These are phyloP conservation scores for Acholoe squamosa DNA, from an alignment of 2,888 invertebrate species.

Conservation along the genomic window DNA sequence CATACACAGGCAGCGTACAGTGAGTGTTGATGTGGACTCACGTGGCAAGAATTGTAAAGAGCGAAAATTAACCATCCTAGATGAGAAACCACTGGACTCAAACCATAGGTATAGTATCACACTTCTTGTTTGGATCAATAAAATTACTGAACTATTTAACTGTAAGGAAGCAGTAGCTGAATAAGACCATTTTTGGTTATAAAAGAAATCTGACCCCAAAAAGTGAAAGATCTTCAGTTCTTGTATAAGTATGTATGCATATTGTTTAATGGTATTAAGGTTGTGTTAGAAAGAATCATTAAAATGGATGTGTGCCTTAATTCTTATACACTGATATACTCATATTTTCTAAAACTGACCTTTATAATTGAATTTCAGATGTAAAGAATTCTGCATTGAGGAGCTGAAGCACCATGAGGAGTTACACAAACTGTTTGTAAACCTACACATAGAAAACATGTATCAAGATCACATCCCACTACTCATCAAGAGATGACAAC, in stretches of 20 bases:
- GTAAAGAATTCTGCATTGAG: background rate
- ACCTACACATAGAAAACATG: background rate
- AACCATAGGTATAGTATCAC: background rate
- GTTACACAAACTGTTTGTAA: background rate
- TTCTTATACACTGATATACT: too few species aligned
- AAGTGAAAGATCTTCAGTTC: too few species aligned
- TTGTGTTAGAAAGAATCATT: too few species aligned
- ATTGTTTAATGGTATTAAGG: too few species aligned
- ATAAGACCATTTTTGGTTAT: too few species aligned
- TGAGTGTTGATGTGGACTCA: constrained; percentile 80
- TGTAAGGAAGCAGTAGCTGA: too few species aligned
- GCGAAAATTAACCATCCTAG: constrained; percentile 74
- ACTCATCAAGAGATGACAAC: background rate
- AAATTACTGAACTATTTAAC: too few species aligned
- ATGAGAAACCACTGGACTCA: constrained; percentile 32
- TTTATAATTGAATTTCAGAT: background rate
- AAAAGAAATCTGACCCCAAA: too few species aligned
- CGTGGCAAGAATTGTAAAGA: constrained; percentile 80
- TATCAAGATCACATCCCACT: background rate
- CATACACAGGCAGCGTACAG: constrained; percentile 75
- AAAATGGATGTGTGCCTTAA: too few species aligned
- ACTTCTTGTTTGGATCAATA: too few species aligned
- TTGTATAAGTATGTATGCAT: too few species aligned
- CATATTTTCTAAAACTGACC: too few species aligned
- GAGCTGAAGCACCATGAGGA: background rate